Percentiles rank a stretch among this genome's conserved stretches.
phyloP scores from a whole-genome alignment of 1,140 invertebrate species.

The Pachyrhynchus sulphureomaculatus region DNA sequence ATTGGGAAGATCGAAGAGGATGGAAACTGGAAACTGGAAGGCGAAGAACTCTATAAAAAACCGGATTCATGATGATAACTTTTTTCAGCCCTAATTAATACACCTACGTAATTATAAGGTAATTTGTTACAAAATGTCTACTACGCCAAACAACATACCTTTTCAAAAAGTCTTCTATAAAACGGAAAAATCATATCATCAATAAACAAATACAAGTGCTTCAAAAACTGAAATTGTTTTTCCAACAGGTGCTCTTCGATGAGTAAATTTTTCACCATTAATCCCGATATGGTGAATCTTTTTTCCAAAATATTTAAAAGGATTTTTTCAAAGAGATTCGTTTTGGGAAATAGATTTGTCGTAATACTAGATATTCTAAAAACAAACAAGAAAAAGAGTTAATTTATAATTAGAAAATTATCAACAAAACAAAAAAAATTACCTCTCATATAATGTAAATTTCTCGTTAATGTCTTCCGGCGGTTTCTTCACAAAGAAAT shows the following conservation, averaged over 20 bases:
- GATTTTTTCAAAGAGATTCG: slow-evolving; percentile 51
- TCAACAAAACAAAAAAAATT: background rate
- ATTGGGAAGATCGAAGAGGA: no score
- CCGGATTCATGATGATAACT: no score
- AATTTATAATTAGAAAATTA: no score
- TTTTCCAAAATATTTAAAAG: slow-evolving; percentile 52
- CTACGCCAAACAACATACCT: slow-evolving; percentile 54
- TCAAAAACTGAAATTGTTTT: slow-evolving; percentile 55
- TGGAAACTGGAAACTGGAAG: no score
- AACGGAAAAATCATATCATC: slow-evolving; percentile 65
- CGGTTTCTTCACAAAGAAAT: slow-evolving; percentile 31
- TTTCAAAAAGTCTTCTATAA: slow-evolving; percentile 59
- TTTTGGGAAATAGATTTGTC: slow-evolving; percentile 38
- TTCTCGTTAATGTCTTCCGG: background rate
- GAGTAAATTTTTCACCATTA: slow-evolving; percentile 56
- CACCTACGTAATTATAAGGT: no score
- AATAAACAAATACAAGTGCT: slow-evolving; percentile 64
- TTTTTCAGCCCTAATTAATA: no score
- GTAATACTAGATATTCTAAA: slow-evolving; percentile 38
- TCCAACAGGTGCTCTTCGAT: slow-evolving; percentile 56
- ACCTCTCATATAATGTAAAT: slow-evolving; percentile 36
- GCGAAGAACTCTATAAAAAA: no score
- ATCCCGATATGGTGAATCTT: slow-evolving; percentile 54
- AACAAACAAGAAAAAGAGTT: background rate
- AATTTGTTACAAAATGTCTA: no score